Evolutionary conservation across 1,140 invertebrate genomes (phyloP), one percentile per base, ranked within the genome.

Genomic region (Aphaenogaster rudis): DNA sequence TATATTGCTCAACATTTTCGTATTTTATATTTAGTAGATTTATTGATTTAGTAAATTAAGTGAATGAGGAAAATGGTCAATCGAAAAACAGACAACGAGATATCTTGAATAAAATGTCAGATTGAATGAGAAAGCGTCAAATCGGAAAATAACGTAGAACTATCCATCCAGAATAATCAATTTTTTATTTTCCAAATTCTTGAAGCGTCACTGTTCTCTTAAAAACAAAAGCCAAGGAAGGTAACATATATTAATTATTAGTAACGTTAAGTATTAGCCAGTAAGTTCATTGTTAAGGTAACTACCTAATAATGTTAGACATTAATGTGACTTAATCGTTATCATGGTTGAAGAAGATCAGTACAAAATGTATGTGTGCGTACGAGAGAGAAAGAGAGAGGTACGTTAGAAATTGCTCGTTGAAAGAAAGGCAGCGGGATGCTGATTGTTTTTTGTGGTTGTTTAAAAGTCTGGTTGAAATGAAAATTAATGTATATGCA

Each of bases 291-390:
- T 76, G 69, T 84, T 74, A 84, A 59, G 54, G 28, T 76, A 63
- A 76, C 5, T 61, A 74, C 28, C 52, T 74, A 61, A 74, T 76
- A 76, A 84, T 76, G 80, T 82, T 82, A 74, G 80, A 76, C 28
- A 48, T 74, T 74, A 84, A 84, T 45, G 63, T 81, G 9, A 81
- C 36, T 84, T 63, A 76, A 84, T 76, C 54, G 80, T 84, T 84
- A 61, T 74, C 42, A 48, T 33, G 36, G 33, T 61, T 74, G 69
- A 76, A 21, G 59, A 80, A 21, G 52, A 74, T 69, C 48, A 81
- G 80, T 82, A 82, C 80, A 82, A 82, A 82, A 17, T 64, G 42
- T 57, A n/a, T 63, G 57, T 17, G 17, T 64, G 39, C 39, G 50
- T 64, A 36, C 39, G 33, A 74, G 33, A 57, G 50, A 13, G 15